Conservation (phyloP, 2,888 invertebrate species). For the Chloromyia formosa region DNA sequence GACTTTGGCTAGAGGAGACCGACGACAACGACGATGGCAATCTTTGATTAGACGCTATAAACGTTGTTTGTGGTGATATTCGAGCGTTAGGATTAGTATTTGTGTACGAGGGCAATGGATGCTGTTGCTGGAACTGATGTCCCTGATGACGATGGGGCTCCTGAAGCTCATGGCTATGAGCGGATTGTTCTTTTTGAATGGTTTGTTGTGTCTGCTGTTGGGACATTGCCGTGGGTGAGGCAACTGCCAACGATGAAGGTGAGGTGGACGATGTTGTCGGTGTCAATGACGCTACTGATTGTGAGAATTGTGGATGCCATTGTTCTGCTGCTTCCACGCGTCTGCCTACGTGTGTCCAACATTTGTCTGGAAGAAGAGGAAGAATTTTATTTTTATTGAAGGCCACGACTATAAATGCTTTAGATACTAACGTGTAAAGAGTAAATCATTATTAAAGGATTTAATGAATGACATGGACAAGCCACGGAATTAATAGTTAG, state of each 20-base stretch:
- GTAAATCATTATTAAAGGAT: no score
- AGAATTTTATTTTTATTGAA: background rate
- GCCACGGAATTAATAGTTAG: no score
- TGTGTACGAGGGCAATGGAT: slow-evolving; percentile 22
- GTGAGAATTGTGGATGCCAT: slow-evolving; percentile 50
- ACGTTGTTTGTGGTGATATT: slow-evolving; percentile 34
- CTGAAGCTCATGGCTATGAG: slow-evolving; percentile 41
- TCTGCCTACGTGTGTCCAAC: slow-evolving; percentile 45
- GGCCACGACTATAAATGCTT: no score
- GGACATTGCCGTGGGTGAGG: slow-evolving; percentile 42
- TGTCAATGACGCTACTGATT: slow-evolving; percentile 48
- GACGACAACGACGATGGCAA: background rate
- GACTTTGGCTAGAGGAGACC: slow-evolving; percentile 14
- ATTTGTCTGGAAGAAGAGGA: slow-evolving; percentile 47
- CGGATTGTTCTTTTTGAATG: slow-evolving; percentile 49
- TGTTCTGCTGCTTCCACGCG: slow-evolving; percentile 40
- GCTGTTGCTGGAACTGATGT: slow-evolving; percentile 40
- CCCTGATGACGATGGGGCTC: background rate
- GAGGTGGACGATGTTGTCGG: slow-evolving; percentile 49
- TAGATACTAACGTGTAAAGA: no score
- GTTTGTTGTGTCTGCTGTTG: slow-evolving; percentile 53
- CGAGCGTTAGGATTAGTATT: background rate
- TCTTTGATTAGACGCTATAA: slow-evolving; percentile 29
- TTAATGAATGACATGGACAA: no score
- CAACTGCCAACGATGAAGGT: slow-evolving; percentile 50